phyloP scores from a whole-genome alignment of 2,113 vertebrate species.

The Danio rerio region DNA sequence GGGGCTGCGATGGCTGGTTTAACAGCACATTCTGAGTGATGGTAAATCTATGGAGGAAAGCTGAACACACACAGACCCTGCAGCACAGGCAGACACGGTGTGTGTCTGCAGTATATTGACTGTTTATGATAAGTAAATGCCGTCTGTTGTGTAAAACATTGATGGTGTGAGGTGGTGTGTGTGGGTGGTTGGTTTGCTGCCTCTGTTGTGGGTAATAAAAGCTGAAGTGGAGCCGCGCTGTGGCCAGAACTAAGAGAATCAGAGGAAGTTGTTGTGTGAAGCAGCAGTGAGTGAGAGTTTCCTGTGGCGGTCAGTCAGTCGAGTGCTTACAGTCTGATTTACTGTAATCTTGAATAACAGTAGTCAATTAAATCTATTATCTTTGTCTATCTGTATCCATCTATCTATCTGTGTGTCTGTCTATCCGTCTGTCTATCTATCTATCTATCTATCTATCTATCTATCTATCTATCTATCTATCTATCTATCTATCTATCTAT shows the following conservation, averaged over 20 bases:
- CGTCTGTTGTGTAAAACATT: neutral
- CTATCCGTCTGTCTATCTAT: neutral
- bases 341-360: no score
- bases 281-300: slow-evolving; percentile 28
- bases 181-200: neutral
- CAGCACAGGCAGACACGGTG: neutral
- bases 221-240: neutral
- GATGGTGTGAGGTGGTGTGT: neutral
- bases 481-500: no score
- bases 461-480: neutral
- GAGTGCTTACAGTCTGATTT: slow-evolving; percentile 5
- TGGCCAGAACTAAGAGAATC: neutral
- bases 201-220: neutral
- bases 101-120: neutral
- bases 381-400: neutral
- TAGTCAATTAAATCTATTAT: no score
- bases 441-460: neutral
- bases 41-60: neutral
- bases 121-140: neutral
- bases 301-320: neutral
- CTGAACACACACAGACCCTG: neutral
- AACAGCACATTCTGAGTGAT: neutral
- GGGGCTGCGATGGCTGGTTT: slow-evolving; percentile 19
- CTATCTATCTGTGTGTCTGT: neutral
- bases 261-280: slow-evolving; percentile 34